Base-by-base conservation (phyloP, 1,140 invertebrate genomes). In the Zaprionus nigranus region DNA sequence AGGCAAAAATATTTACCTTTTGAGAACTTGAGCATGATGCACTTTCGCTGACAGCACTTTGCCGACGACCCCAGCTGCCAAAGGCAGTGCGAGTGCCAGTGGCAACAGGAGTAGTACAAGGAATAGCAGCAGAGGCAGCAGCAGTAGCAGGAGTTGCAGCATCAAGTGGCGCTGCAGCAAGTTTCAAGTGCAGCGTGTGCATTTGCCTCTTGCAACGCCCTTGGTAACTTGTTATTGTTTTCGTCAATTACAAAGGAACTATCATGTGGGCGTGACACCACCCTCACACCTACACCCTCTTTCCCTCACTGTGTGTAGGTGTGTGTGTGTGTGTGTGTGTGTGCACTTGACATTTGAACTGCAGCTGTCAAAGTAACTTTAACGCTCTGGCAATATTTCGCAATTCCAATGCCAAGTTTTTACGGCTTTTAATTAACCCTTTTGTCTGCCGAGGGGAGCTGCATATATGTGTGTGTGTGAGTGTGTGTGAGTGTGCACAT, bases 371-470 rank as follows among this genome's bases (percentile, higher is more conserved):
- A 85, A 88, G 84, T 74, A 70, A 64, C 67, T 67, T 81, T 72
- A 71, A 53, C 36, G 46, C 38, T 34, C 22, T 13, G 62, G 34
- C 51, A 65, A 65, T 65, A 65, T 51, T 65, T 68, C 67, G 49
- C 75, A 81, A 84, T 79, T 67, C 67, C 65, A 67, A 24, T 59
- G 58, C 22, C 67, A 81, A 78, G 36, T 78, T 87, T 84, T 88
- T 84, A 88, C 75, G 73, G 74, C 82, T 75, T 90, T 90, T 90
- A 90, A 90, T 90, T 90, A 90, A 90, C 85, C 85, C 79, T 80
- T 70, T 70, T 67, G 83, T 70, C 81, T 80, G 67, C 58, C 28
- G 7, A 46, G 54, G 12, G 17, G 5, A 43, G n/a, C 49, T 74
- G 60, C 70, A 82, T 73, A 79, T 63, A 17, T 46, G 24, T 20